Base-by-base conservation (phyloP, 2,888 invertebrate genomes). In the Dynastes maya region DNA sequence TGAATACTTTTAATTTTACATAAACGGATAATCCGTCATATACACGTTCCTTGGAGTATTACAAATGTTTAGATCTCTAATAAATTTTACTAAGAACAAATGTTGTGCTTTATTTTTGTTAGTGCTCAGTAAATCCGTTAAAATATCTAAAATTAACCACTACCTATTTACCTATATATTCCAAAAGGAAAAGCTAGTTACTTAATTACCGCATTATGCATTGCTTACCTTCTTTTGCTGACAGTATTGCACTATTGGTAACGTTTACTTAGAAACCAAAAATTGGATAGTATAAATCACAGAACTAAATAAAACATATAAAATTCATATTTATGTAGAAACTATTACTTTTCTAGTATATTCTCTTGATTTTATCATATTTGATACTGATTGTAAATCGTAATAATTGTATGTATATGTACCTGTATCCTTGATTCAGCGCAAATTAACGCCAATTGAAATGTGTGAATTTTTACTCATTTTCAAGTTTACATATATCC, bases 31-130 rank as follows among this genome's bases (percentile, higher is more conserved):
- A 27, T 45, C 45, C 45, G 45, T 58, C 5, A 40, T 58, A 16
- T 61, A 74, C 58, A 61, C 61, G 77, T 77, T 77, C 77, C 77
- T 77, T 45, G 61, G 61, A 63, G 64, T 75, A 75, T 75, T 75
- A 63, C 61, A 58, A 58, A 77, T 68, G 77, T 77, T 67, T 65
- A 76, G 77, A 77, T 77, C 77, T 77, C 77, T 58, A 77, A 77
- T 77, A 77, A 77, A 77, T 77, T 77, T 77, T 77, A 77, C 68
- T 58, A 67, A 77, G 64, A 49, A 6, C 27, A 61, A 68, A 49
- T 55, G 1, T 3, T 55, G 68, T 40, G 55, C 45, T 77, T 58
- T 63, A 53, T 58, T 58, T 53, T 16, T 45, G 45, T 45, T 45
- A 45, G 8, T 37, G 32, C 5, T 37, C 32, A 1, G 5, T 37